Evolutionary conservation across 2,888 invertebrate genomes (phyloP).

Genomic region (Tromatobia lineatoria): DNA sequence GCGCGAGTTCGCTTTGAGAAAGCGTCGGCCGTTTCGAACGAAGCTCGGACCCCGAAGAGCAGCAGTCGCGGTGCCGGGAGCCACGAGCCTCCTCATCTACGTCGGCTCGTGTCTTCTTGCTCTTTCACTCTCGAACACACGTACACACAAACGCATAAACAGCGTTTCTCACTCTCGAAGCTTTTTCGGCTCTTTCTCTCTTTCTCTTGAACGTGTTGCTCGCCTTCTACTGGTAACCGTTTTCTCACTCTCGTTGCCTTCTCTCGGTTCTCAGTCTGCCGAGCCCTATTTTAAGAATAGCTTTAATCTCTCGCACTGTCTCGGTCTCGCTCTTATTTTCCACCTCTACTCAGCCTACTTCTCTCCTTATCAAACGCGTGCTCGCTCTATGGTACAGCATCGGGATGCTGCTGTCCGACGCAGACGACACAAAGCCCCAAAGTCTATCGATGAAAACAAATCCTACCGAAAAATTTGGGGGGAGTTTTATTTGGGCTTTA

Average conservation of each 20-base stretch:
- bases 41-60: conserved; percentile 83
- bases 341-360: conserved; percentile 26
- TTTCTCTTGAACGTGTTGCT: conserved; percentile 60
- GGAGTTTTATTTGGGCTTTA: neutral
- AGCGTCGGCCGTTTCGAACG: conserved; percentile 81
- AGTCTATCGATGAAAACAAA: conserved; percentile 14
- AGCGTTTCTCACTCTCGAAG: conserved; percentile 68
- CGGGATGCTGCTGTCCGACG: conserved; percentile 27
- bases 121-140: conserved; percentile 53
- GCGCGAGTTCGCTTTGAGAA: conserved; percentile 68
- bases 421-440: conserved; percentile 14
- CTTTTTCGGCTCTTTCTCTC: conserved; percentile 70
- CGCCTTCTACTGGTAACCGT: conserved; percentile 43
- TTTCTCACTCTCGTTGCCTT: conserved; percentile 54
- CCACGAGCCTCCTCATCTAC: conserved; percentile 71
- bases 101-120: conserved; percentile 70
- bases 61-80: conserved; percentile 80
- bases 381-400: conserved; percentile 38
- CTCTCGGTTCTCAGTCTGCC: conserved; percentile 57
- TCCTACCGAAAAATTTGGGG: neutral
- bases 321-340: conserved; percentile 61
- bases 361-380: conserved; percentile 53
- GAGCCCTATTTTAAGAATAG: conserved; percentile 85
- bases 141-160: conserved; percentile 32
- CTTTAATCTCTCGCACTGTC: conserved; percentile 77